Evolutionary conservation across 1,140 invertebrate species (phyloP).

Genomic region (Phocides pigmalion): DNA sequence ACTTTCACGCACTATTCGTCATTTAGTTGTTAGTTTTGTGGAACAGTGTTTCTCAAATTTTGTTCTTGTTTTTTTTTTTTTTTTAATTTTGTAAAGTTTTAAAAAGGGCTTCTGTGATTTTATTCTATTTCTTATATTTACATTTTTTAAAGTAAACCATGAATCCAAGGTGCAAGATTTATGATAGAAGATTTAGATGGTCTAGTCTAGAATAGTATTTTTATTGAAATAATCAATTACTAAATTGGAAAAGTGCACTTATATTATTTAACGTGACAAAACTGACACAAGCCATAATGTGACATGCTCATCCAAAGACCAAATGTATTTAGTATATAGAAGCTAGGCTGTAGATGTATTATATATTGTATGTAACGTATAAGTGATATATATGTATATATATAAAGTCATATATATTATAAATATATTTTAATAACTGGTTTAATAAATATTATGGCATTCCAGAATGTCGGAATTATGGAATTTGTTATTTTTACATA

Average conservation of each 20-base stretch:
- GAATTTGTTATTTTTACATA: conserved; percentile 36
- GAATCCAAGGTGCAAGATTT: conserved; percentile 30
- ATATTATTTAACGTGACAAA: conserved; percentile 72
- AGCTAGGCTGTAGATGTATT: conserved; percentile 71
- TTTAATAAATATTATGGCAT: conserved; percentile 47
- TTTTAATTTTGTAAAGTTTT: conserved; percentile 60
- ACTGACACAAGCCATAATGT: conserved; percentile 76
- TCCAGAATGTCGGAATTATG: conserved; percentile 53
- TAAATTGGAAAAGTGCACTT: conserved; percentile 80
- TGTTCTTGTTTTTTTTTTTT: conserved; percentile 62
- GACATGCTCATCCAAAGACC: conserved; percentile 82
- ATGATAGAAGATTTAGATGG: conserved; percentile 43
- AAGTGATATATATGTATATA: conserved; percentile 61
- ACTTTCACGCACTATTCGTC: conserved; percentile 47
- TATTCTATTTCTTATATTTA: conserved; percentile 48
- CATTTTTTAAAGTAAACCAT: conserved; percentile 29
- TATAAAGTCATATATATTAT: conserved; percentile 48
- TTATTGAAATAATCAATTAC: conserved; percentile 66
- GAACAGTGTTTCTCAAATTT: conserved; percentile 82
- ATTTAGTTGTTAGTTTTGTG: conserved; percentile 58
- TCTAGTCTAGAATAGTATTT: conserved; percentile 79
- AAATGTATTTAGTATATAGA: conserved; percentile 78
- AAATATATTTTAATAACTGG: conserved; percentile 45
- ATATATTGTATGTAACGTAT: conserved; percentile 59
- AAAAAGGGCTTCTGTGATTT: conserved; percentile 68